phyloP scores from a whole-genome alignment of 2,113 vertebrate genomes.

The Xenopus borealis region DNA sequence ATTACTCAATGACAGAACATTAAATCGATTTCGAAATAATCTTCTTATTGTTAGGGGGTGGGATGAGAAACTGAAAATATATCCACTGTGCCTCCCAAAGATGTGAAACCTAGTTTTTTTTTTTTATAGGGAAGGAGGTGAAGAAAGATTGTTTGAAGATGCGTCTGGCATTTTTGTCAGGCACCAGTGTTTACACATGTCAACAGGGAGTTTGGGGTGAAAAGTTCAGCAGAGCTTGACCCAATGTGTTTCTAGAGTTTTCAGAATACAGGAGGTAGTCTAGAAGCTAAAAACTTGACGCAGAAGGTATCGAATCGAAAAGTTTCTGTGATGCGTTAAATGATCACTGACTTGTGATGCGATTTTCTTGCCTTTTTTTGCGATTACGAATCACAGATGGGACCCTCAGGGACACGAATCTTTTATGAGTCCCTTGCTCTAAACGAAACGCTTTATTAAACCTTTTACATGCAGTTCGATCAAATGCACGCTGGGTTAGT shows the following conservation, averaged over 20 bases:
- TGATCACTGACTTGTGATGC: no score
- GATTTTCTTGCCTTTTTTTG: no score
- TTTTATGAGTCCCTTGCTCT: no score
- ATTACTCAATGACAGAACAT: neutral
- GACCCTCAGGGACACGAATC: no score
- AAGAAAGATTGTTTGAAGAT: slow-evolving; percentile 65
- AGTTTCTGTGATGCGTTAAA: no score
- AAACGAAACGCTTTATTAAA: no score
- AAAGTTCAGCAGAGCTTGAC: slow-evolving; percentile 81
- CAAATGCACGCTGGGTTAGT: no score
- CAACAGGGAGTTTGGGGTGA: slow-evolving; percentile 69
- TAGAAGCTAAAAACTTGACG: neutral
- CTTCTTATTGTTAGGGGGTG: neutral
- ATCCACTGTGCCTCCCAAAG: neutral
- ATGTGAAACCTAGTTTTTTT: slow-evolving; percentile 18
- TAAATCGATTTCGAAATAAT: neutral
- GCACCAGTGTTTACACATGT: slow-evolving; percentile 69
- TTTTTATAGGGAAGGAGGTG: slow-evolving; percentile 48
- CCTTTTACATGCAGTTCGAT: no score
- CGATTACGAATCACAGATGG: no score
- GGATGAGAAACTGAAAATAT: slow-evolving; percentile 10
- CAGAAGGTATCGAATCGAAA: no score
- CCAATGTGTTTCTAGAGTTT: slow-evolving; percentile 63
- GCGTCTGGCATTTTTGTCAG: slow-evolving; percentile 63
- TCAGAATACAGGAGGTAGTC: neutral